phyloP scores from a whole-genome alignment of 2,113 vertebrate species.

The Microcebus ravelobensis region DNA sequence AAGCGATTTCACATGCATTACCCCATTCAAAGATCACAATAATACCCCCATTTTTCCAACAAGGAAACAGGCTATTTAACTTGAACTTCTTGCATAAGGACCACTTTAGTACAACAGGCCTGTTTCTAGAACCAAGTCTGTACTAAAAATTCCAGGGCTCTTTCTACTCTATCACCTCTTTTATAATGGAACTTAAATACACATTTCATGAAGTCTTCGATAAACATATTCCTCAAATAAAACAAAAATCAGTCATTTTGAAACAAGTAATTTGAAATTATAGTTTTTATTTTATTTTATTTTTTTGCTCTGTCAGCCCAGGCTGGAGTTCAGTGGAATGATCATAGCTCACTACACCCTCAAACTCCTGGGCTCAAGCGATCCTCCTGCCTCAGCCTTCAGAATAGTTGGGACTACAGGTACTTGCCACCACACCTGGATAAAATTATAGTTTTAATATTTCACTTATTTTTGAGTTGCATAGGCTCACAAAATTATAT shows the following conservation, averaged over 20 bases:
- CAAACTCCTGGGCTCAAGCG: no score
- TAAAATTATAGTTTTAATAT: constrained; percentile 8
- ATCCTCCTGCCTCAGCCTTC: no score
- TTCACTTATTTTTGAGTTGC: background rate
- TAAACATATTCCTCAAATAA: background rate
- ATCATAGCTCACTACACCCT: no score
- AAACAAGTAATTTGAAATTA: background rate
- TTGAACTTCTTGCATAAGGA: background rate
- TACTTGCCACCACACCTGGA: no score
- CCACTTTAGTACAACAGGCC: background rate
- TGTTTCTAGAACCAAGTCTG: background rate
- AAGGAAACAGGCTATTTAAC: background rate
- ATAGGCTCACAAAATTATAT: background rate
- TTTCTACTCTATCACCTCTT: background rate
- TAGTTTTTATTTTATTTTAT: background rate
- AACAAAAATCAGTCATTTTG: constrained; percentile 8
- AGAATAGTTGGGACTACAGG: no score
- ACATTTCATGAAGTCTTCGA: background rate
- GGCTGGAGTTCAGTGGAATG: no score
- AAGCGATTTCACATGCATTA: background rate
- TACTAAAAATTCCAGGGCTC: background rate
- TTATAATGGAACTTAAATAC: background rate
- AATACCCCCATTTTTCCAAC: background rate
- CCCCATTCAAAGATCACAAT: background rate
- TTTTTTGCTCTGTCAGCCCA: background rate